Base-by-base conservation (phyloP, 2,797 vertebrate species). In the Aldrovandia affinis region DNA sequence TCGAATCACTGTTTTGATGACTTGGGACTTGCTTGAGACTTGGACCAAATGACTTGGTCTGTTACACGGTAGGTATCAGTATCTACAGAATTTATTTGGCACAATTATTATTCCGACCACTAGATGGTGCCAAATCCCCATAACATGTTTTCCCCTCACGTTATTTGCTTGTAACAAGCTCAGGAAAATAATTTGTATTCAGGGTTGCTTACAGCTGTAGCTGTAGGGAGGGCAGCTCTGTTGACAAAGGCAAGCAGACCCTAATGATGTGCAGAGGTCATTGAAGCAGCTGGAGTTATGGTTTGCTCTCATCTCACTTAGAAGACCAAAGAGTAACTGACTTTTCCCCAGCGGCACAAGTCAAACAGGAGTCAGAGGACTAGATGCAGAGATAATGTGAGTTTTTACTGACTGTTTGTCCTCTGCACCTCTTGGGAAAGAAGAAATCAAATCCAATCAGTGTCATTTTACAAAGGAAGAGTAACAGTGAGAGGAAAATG, bases 401-500 rank as follows among this genome's bases (percentile, higher is more conserved):
- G 61, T 30, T 28, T 30, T 30, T 5, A 63, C 47, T 18, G 57
- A 61, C 4, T 61, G 20, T 14, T 3, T 61, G 25, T 61, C n/a
- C 15, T 1, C n/a, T 75, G 68, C 57, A 44, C 65, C 65, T 25
- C 28, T 28, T 57, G 50, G 54, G 20, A 55, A 55, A 55, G 20
- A 55, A 55, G n/a, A n/a, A n/a, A n/a, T n/a, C n/a, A n/a, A n/a
- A n/a, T n/a, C n/a, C 20, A 15, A 55, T 3, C 5, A 33, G 14
- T 54, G 52, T 44, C n/a, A 42, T 54, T 57, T 4, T 79, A 83
- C n/a, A 12, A 82, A 42, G 44, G 2, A 36, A 14, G 52, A 36
- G 80, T 82, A 36, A 89, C 88, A 92, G 89, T 91, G 87, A 89
- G 89, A 89, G 61, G 80, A 88, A 91, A 89, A 89, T 30, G 0